phyloP scores from a whole-genome alignment of 2,888 invertebrate species.

The Noctua fimbriata region DNA sequence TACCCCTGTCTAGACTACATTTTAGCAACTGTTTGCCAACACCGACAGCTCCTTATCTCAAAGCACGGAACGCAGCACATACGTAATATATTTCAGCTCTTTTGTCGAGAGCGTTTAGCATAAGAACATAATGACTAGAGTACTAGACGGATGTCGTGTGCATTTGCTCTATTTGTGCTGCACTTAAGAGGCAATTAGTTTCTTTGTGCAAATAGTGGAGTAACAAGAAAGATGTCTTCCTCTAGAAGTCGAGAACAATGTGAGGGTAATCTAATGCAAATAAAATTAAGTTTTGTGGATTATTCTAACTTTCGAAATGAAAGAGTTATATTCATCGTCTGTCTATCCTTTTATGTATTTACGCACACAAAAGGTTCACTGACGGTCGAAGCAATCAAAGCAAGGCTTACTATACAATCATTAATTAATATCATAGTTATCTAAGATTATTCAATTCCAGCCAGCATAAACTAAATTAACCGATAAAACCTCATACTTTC shows the following conservation, averaged over 20 bases:
- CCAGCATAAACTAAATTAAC: too few relatives aligned
- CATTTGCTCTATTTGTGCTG: conserved; percentile 36
- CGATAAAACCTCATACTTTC: too few relatives aligned
- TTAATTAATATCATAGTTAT: too few relatives aligned
- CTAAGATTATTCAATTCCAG: too few relatives aligned
- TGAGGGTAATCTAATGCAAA: background rate
- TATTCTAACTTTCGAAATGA: background rate
- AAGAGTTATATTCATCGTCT: background rate
- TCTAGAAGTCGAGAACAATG: background rate
- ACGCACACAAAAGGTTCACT: background rate
- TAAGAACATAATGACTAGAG: conserved; percentile 41
- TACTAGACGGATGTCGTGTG: conserved; percentile 31
- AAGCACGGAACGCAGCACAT: conserved; percentile 5
- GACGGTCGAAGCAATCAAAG: too few relatives aligned
- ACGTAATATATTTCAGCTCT: conserved; percentile 35
- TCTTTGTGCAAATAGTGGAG: conserved; percentile 10
- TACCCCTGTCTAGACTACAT: background rate
- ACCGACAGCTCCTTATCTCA: conserved; percentile 26
- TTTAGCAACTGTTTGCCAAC: conserved; percentile 21
- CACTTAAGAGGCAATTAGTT: conserved; percentile 33
- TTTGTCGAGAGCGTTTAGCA: conserved; percentile 44
- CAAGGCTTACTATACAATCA: too few relatives aligned
- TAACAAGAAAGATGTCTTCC: background rate
- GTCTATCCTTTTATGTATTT: background rate
- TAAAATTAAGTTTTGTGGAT: background rate